Base-by-base conservation (phyloP, 2,888 invertebrate genomes). In the Tigriopus californicus region DNA sequence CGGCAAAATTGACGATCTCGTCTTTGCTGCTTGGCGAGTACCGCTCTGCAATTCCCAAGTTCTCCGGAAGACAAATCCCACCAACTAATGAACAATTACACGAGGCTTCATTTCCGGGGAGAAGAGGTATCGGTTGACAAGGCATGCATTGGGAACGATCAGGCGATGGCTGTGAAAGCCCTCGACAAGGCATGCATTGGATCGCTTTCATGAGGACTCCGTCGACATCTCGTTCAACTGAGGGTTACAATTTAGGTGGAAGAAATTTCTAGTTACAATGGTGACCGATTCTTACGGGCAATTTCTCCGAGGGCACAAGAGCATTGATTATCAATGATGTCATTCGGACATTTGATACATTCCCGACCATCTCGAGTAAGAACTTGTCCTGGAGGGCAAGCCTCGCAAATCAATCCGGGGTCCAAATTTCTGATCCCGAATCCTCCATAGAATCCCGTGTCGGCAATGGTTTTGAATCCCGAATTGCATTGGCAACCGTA, bases 141-240 rank as follows among this genome's bases (percentile, higher is more conserved):
- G 71, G 69, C 42, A 71, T 62, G 63, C 76, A 76, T 33, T 63
- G 66, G 8, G 64, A 66, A n/a, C 66, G 66, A 62, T 72, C 69
- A 2, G 62, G 13, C 6, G 72, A 72, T 33, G 74, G 72, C 58
- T 68, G 67, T 18, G 69, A 71, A 33, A 72, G 72, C 44, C 66
- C 63, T 2, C 68, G 66, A 64, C 76, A 76, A 52, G 70, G 67
- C 58, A 72, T 62, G 64, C 76, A 76, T 59, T 68, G 64, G 33
- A 68, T 62, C 52, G 58, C 60, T 25, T 67, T 64, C 46, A 71
- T 64, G 51, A 71, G 62, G 24, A 68, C 15, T 20, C 61, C 61
- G 47, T 59, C 33, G 1, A 18, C 13, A 25, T 56, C 33, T 25
- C 56, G 15, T 44, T 56, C 56, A 12, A 56, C 56, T 46, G 22